phyloP scores from a whole-genome alignment of 2,113 vertebrate species.

The Peucedramus taeniatus region DNA sequence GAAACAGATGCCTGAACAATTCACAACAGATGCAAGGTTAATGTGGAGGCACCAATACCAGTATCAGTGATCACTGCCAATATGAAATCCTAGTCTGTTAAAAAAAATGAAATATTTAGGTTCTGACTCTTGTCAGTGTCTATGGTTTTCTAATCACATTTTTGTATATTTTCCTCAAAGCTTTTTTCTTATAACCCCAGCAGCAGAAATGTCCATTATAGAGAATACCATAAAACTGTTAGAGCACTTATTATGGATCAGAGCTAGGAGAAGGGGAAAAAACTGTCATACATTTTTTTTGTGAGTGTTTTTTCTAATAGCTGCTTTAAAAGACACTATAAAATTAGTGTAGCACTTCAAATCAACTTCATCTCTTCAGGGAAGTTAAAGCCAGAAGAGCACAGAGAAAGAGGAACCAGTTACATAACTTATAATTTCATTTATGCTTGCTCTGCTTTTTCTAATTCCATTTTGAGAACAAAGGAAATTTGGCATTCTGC shows the following conservation, averaged over 20 bases:
- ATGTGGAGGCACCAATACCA: not conserved
- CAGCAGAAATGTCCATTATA: not conserved
- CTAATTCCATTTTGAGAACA: constrained; percentile 24
- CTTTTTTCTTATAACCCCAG: not conserved
- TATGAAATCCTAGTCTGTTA: not conserved
- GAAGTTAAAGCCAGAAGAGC: constrained; percentile 32
- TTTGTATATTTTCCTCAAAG: not conserved
- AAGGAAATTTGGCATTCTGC: not conserved
- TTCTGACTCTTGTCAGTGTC: not conserved
- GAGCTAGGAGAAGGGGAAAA: not conserved
- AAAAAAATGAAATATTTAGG: not conserved
- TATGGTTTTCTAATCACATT: constrained; percentile 17
- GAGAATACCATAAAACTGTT: not conserved
- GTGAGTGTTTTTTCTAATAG: not conserved
- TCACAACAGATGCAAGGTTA: constrained; percentile 13
- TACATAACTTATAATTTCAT: constrained; percentile 28
- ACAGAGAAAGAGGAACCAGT: constrained; percentile 31
- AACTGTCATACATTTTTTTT: not conserved
- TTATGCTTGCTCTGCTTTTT: constrained; percentile 58
- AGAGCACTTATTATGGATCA: not conserved
- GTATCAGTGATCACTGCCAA: not conserved
- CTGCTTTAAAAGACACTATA: not conserved
- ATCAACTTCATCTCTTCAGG: not conserved
- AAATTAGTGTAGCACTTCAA: not conserved
- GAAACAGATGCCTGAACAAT: constrained; percentile 22